Evolutionary conservation across 2,888 invertebrate genomes (phyloP).

Genomic region (Polydrusus pterygomalis): DNA sequence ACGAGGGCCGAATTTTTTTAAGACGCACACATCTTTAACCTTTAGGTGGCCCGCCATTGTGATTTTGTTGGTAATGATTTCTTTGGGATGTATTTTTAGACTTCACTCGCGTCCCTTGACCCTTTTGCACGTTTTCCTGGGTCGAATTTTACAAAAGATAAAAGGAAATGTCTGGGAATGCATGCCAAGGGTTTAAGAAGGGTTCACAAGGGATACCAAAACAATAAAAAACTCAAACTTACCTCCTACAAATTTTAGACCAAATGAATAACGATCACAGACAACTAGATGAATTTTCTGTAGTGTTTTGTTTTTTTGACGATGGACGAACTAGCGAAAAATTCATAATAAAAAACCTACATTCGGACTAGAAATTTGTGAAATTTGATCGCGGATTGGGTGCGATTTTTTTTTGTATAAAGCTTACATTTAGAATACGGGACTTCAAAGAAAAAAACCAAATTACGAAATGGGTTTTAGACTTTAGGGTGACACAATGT

Average conservation of each 20-base stretch:
- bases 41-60: constrained; percentile 70
- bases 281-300: constrained; percentile 56
- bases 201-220: constrained; percentile 2
- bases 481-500: constrained; percentile 56
- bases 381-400: constrained; percentile 52
- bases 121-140: constrained; percentile 30
- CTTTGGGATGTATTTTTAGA: constrained; percentile 55
- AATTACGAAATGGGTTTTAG: constrained; percentile 59
- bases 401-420: constrained; percentile 53
- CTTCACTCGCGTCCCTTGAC: constrained; percentile 47
- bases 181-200: neutral
- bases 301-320: constrained; percentile 56
- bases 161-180: neutral
- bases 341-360: constrained; percentile 54
- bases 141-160: constrained; percentile 3
- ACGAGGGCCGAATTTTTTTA: constrained; percentile 54
- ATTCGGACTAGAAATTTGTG: constrained; percentile 51
- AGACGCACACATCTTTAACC: constrained; percentile 54
- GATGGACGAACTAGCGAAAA: constrained; percentile 48
- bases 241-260: constrained; percentile 54
- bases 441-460: constrained; percentile 58
- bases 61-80: constrained; percentile 66
- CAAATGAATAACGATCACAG: constrained; percentile 57
- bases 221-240: constrained; percentile 51
- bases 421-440: constrained; percentile 57